These are phyloP conservation scores for Ochropacha duplaris DNA, from an alignment of 2,888 invertebrate species.

Conservation along the genomic window DNA sequence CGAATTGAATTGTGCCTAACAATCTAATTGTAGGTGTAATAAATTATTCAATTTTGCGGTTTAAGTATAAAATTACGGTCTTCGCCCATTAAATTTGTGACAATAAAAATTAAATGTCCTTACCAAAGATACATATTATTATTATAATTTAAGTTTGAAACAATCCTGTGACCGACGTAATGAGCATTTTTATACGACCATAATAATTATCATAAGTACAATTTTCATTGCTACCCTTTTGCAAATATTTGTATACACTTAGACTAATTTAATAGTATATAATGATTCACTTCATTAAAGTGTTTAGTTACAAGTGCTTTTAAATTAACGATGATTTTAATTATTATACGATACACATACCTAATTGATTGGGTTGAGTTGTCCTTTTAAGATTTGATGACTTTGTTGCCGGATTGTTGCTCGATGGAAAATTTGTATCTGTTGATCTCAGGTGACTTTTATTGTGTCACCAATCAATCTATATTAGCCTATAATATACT, in stretches of 20 bases:
- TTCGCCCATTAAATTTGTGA: conserved; percentile 69
- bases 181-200: neutral
- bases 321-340: conserved; percentile 7
- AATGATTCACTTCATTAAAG: neutral
- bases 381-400: conserved; percentile 1
- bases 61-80: conserved; percentile 70
- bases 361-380: neutral
- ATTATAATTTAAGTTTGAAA: conserved; percentile 66
- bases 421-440: neutral
- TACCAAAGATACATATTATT: conserved; percentile 64
- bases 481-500: too few species aligned
- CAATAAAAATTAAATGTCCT: conserved; percentile 79
- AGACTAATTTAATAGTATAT: neutral
- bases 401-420: neutral
- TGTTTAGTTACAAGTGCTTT: conserved; percentile 7
- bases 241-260: neutral
- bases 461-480: neutral
- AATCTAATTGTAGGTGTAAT: conserved; percentile 60
- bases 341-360: conserved; percentile 3
- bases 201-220: neutral
- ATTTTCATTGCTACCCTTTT: conserved; percentile 2
- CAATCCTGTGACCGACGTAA: conserved; percentile 20
- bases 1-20: conserved; percentile 11
- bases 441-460: neutral
- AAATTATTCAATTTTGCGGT: conserved; percentile 79